Conservation (phyloP, 2,888 invertebrate genomes). For the Crossocerus cetratus region DNA sequence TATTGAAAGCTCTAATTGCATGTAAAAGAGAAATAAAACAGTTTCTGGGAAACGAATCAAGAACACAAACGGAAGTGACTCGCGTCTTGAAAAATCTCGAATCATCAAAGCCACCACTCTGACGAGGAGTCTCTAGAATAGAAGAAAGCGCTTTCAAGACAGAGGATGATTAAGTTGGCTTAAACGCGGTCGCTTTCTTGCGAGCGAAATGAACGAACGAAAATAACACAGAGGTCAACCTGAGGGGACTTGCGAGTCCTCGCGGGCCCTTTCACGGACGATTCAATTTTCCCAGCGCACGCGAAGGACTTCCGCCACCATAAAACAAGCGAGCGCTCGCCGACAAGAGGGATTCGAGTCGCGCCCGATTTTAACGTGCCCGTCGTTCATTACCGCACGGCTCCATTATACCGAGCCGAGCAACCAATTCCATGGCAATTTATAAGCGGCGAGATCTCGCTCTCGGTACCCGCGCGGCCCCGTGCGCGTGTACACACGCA, state of each 20-base stretch:
- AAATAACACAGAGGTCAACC: constrained; percentile 28
- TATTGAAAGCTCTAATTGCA: too few species aligned
- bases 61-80: too few species aligned
- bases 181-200: constrained; percentile 9
- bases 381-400: constrained; percentile 36
- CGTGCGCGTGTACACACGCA: too few species aligned
- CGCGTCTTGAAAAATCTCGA: too few species aligned
- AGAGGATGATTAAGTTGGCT: constrained; percentile 13
- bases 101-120: too few species aligned
- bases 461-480: background rate
- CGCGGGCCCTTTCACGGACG: constrained; percentile 25
- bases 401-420: constrained; percentile 23
- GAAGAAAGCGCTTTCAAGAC: background rate
- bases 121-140: background rate
- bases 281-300: constrained; percentile 43
- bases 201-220: constrained; percentile 21
- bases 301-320: constrained; percentile 36
- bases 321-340: constrained; percentile 26
- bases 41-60: too few species aligned
- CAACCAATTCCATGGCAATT: constrained; percentile 31
- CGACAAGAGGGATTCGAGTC: constrained; percentile 1
- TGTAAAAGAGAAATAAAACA: too few species aligned
- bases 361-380: constrained; percentile 43
- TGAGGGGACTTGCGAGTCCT: background rate
- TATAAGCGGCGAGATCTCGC: constrained; percentile 16